A percentile compares a stretch with the other conserved stretches of the same genome.
Evolutionary conservation across 2,113 vertebrate species (phyloP).

Genomic region (Syngnathus scovelli): DNA sequence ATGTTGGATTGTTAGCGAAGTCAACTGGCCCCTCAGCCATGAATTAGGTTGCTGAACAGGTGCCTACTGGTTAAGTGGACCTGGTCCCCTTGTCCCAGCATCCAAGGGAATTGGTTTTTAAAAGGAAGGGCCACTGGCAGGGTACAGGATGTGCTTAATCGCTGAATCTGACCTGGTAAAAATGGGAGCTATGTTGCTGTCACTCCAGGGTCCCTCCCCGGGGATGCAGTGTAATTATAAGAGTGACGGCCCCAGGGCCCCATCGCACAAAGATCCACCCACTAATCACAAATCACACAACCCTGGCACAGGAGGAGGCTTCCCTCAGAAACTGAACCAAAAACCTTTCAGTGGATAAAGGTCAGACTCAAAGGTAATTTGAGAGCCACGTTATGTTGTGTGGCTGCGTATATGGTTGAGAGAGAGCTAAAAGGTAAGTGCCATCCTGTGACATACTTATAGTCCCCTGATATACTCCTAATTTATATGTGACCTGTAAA

Average conservation of each 20-base stretch:
- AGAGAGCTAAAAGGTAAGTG: not conserved
- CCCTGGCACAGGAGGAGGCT: conserved; percentile 57
- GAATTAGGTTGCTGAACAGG: conserved; percentile 69
- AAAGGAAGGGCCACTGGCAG: conserved; percentile 69
- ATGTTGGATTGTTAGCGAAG: not conserved
- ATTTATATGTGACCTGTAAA: not conserved
- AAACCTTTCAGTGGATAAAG: conserved; percentile 70
- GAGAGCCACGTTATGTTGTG: conserved; percentile 17
- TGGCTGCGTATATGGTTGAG: not conserved
- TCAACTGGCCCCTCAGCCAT: conserved; percentile 31
- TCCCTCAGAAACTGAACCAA: conserved; percentile 72
- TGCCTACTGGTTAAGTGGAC: conserved; percentile 65
- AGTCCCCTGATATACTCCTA: not conserved
- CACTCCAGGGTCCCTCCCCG: conserved; percentile 66
- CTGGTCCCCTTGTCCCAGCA: conserved; percentile 62
- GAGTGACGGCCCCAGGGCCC: conserved; percentile 63
- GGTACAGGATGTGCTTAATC: conserved; percentile 63
- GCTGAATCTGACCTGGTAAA: conserved; percentile 69
- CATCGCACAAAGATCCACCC: conserved; percentile 63
- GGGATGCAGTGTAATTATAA: conserved; percentile 74
- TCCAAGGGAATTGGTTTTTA: conserved; percentile 66
- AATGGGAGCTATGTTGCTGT: conserved; percentile 61
- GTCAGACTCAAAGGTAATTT: conserved; percentile 61
- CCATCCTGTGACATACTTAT: not conserved
- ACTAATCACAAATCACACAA: conserved; percentile 73